A percentile compares a stretch with the other conserved stretches of the same genome.
Evolutionary conservation across 1,140 invertebrate genomes (phyloP).

Genomic region (Bombus confusus): DNA sequence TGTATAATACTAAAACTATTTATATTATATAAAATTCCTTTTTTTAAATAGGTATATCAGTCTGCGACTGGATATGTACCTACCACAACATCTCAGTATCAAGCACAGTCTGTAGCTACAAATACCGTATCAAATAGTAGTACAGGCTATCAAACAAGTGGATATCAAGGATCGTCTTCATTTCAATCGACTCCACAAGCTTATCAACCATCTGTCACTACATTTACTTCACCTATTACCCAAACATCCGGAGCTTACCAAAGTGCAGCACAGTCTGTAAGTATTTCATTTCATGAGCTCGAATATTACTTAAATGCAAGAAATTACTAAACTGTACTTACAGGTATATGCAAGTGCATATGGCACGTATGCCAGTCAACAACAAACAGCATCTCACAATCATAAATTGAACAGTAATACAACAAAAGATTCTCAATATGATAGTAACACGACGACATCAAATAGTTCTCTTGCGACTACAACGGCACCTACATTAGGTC

Average conservation of each 20-base stretch:
- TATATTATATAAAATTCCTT: not conserved
- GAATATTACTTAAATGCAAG: not conserved
- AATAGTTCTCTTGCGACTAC: conserved; percentile 82
- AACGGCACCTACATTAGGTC: conserved; percentile 81
- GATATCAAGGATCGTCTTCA: conserved; percentile 78
- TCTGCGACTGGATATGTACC: conserved; percentile 76
- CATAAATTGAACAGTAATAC: conserved; percentile 81
- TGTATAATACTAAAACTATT: not conserved
- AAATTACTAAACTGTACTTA: conserved; percentile 18
- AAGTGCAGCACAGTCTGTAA: conserved; percentile 79
- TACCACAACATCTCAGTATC: conserved; percentile 79
- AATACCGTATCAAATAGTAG: conserved; percentile 77
- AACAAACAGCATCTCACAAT: conserved; percentile 78
- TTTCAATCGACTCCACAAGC: conserved; percentile 78
- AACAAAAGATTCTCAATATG: conserved; percentile 83
- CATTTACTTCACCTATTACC: conserved; percentile 79
- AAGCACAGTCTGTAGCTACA: conserved; percentile 75
- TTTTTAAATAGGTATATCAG: conserved; percentile 74
- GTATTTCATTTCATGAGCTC: conserved; percentile 5
- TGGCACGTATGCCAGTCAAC: conserved; percentile 76
- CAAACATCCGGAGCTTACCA: conserved; percentile 78
- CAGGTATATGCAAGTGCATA: conserved; percentile 79
- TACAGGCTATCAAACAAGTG: conserved; percentile 75
- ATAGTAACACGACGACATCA: conserved; percentile 81
- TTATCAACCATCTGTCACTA: conserved; percentile 80